These are phyloP conservation scores for Zootermopsis nevadensis DNA, from an alignment of 2,888 invertebrate genomes.

Conservation along the genomic window DNA sequence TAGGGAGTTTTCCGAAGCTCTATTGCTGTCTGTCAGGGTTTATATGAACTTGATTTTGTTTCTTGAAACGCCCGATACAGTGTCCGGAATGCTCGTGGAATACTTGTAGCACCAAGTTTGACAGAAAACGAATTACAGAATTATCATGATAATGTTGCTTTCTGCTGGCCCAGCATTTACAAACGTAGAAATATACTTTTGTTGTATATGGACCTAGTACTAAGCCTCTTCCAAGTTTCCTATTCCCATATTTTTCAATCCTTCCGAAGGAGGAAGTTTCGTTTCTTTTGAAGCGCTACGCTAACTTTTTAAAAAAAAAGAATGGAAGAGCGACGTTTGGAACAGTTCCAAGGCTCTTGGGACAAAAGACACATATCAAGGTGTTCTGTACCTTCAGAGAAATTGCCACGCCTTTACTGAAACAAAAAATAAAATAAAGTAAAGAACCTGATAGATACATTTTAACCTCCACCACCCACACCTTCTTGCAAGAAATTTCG, in stretches of 20 bases:
- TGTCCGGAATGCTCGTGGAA: no score
- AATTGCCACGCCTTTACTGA: not conserved
- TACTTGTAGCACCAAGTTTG: not conserved
- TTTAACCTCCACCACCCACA: not conserved
- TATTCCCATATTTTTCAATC: not conserved
- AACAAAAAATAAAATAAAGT: slow-evolving; percentile 3
- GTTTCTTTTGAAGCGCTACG: not conserved
- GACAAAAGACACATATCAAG: slow-evolving; percentile 20
- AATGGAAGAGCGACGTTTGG: slow-evolving; percentile 10
- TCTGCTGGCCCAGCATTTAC: not conserved
- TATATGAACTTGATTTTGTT: no score
- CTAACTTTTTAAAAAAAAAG: slow-evolving; percentile 5
- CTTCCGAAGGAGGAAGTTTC: not conserved
- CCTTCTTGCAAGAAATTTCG: not conserved
- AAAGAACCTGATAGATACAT: slow-evolving; percentile 11
- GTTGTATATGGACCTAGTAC: not conserved
- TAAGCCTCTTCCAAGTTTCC: not conserved
- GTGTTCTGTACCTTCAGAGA: slow-evolving; percentile 16
- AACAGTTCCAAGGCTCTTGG: not conserved
- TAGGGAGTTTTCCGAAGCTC: no score
- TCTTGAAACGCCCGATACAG: no score
- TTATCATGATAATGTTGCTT: not conserved
- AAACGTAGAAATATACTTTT: not conserved
- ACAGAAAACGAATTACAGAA: not conserved
- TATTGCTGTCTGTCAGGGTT: no score